Percentiles rank a stretch among this genome's conserved stretches.
phyloP scores from a whole-genome alignment of 2,888 invertebrate genomes.

The Lithophane ornitopus region DNA sequence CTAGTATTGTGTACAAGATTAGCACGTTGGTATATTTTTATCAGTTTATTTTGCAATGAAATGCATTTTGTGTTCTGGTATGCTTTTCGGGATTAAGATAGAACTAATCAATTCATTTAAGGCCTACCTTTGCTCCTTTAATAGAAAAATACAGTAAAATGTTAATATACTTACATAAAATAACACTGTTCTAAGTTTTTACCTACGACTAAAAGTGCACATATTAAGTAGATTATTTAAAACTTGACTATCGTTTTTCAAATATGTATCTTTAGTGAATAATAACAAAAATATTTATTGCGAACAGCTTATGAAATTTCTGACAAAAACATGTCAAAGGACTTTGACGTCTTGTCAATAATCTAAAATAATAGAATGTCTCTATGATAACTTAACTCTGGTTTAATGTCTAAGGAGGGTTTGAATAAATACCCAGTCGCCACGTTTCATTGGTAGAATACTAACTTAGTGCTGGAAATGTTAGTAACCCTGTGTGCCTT shows the following conservation, averaged over 20 bases:
- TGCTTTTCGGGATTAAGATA: background rate
- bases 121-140: background rate
- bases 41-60: slow-evolving; percentile 9
- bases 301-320: slow-evolving; percentile 17
- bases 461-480: background rate
- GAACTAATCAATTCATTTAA: background rate
- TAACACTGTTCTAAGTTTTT: slow-evolving; percentile 38
- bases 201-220: slow-evolving; percentile 50
- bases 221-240: slow-evolving; percentile 43
- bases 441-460: background rate
- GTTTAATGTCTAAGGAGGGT: background rate
- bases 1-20: background rate
- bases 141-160: background rate
- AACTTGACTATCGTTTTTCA: slow-evolving; percentile 31
- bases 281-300: slow-evolving; percentile 28
- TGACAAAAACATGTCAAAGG: slow-evolving; percentile 32
- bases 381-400: slow-evolving; percentile 19
- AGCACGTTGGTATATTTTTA: background rate
- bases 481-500: background rate
- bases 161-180: slow-evolving; percentile 25
- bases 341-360: slow-evolving; percentile 12
- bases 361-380: background rate
- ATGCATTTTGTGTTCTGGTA: background rate
- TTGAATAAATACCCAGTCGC: background rate
- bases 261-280: slow-evolving; percentile 16